phyloP scores from a whole-genome alignment of 2,797 vertebrate genomes.

The Decapterus maruadsi region DNA sequence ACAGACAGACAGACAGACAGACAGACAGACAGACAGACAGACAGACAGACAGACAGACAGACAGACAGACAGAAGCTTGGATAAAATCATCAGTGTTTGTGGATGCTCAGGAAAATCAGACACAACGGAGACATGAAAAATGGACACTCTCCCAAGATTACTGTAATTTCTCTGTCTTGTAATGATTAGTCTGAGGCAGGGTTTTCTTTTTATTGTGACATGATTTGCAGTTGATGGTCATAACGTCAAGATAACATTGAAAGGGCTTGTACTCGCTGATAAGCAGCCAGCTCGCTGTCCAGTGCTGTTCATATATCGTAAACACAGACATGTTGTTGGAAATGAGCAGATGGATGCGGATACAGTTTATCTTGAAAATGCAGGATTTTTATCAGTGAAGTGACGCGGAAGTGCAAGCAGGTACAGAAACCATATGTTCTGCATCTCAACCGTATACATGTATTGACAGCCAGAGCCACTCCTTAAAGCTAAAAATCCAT shows the following conservation, averaged over 20 bases:
- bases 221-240: slow-evolving; percentile 25
- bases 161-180: slow-evolving; percentile 42
- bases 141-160: slow-evolving; percentile 18
- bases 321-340: neutral
- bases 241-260: slow-evolving; percentile 13
- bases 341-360: neutral
- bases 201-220: slow-evolving; percentile 48
- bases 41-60: neutral
- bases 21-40: neutral
- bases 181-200: slow-evolving; percentile 36
- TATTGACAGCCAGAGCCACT: too few species aligned
- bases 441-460: too few species aligned
- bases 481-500: neutral
- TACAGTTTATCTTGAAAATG: neutral
- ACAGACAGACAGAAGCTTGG: slow-evolving; percentile 12
- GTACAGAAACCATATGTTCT: too few species aligned
- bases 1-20: neutral
- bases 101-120: slow-evolving; percentile 29
- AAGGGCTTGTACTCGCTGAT: slow-evolving; percentile 2
- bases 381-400: too few species aligned
- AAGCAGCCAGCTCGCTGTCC: neutral
- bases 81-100: slow-evolving; percentile 42
- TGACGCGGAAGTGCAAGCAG: too few species aligned
- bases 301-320: neutral
- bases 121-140: slow-evolving; percentile 24